Conservation (phyloP, 2,888 invertebrate genomes). For the Xestia c-nigrum region DNA sequence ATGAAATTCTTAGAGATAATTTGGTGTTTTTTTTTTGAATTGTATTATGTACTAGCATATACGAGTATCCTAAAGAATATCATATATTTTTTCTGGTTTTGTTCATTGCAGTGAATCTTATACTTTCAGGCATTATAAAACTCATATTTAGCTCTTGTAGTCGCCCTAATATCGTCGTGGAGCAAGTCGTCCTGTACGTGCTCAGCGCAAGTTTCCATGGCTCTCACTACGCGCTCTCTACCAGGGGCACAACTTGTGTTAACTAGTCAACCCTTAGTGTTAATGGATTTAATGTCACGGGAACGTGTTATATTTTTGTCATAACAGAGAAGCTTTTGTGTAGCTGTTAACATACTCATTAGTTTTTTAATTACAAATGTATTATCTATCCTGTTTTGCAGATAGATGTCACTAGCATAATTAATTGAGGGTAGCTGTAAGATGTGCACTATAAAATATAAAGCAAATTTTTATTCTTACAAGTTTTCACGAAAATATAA, state of each 20-base stretch:
- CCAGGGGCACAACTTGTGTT: slow-evolving; percentile 52
- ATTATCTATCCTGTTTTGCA: not conserved
- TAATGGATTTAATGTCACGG: not conserved
- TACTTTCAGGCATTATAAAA: too few relatives aligned
- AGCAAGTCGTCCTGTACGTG: slow-evolving; percentile 52
- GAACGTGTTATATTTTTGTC: not conserved
- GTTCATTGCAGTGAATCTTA: too few relatives aligned
- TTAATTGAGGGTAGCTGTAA: not conserved
- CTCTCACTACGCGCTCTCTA: slow-evolving; percentile 44
- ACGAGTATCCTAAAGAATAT: too few relatives aligned
- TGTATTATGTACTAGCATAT: too few relatives aligned
- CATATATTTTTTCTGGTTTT: too few relatives aligned
- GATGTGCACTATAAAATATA: too few relatives aligned
- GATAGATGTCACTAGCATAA: not conserved
- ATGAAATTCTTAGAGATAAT: too few relatives aligned
- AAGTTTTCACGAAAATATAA: too few relatives aligned
- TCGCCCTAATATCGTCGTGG: not conserved
- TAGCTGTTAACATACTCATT: not conserved
- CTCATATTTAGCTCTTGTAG: too few relatives aligned
- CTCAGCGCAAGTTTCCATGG: slow-evolving; percentile 57
- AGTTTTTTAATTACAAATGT: not conserved
- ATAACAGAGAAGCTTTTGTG: not conserved
- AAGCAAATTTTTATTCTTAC: too few relatives aligned
- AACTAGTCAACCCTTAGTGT: slow-evolving; percentile 37
- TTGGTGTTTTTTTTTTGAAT: too few relatives aligned